Evolutionary conservation across 2,797 vertebrate genomes (phyloP).

Genomic region (Melanotaenia maccullochi): DNA sequence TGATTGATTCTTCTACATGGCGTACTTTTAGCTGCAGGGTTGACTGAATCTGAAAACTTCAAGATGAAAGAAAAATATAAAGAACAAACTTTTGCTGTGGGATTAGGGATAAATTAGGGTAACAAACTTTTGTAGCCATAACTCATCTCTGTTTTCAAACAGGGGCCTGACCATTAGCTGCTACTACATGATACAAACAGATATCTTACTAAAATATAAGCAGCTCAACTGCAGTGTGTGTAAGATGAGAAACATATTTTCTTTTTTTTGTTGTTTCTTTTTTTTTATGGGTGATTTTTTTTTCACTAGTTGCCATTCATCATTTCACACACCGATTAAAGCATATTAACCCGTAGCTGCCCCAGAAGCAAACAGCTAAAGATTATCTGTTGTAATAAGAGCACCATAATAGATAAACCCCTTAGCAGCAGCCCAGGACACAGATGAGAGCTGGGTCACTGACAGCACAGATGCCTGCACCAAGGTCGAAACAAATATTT

Average conservation of each 20-base stretch:
- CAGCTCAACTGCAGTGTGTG: neutral
- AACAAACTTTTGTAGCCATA: neutral
- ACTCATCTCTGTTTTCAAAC: constrained; percentile 14
- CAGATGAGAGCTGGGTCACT: neutral
- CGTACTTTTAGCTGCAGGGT: neutral
- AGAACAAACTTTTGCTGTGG: neutral
- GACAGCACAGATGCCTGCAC: neutral
- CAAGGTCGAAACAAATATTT: neutral
- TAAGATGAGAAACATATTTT: neutral
- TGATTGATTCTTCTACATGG: neutral
- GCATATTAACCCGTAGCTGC: neutral
- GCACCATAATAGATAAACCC: neutral
- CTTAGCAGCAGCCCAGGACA: neutral
- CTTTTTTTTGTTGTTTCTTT: neutral
- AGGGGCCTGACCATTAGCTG: neutral
- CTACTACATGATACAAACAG: neutral
- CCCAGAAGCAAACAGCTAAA: neutral
- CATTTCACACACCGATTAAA: neutral
- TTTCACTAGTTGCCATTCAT: neutral
- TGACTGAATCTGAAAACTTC: neutral
- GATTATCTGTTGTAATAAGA: neutral
- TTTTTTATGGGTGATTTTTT: neutral
- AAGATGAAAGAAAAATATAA: neutral
- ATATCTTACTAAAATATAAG: neutral
- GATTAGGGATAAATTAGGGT: neutral